Evolutionary conservation across 2,797 vertebrate species (phyloP), one percentile per base, ranked within the genome.

Genomic region (Danio albolineatus): DNA sequence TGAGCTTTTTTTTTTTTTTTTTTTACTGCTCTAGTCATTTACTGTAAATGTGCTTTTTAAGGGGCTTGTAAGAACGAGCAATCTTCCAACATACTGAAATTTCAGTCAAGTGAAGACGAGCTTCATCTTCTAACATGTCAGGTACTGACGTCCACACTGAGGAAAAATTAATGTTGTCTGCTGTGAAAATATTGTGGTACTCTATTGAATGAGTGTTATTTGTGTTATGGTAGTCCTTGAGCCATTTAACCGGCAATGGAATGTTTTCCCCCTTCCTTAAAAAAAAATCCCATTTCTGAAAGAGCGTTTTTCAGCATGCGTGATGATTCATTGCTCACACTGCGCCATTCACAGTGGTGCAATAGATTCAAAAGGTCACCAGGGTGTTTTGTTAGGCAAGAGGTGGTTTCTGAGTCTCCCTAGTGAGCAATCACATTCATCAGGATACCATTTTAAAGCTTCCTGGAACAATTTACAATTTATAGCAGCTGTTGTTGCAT

Each of bases 381-480:
- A 5, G 65, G 49, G 74, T 66, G 72, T 60, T 70, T 76, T 77
- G 48, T 73, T 72, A 71, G 67, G 59, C 54, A 72, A 65, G 60
- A 66, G 72, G 73, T 41, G 48, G 56, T 60, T 69, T 64, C 60
- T 60, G 53, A 17, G 61, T 48, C 66, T 41, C 54, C 39, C 73
- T 51, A 1, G 43, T 57, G 60, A 66, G 65, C 70, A 73, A 73
- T 66, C 73, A 36, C 71, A 61, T 78, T 57, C 62, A 72, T 57
- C 78, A 41, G 48, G 61, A 72, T 57, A 39, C 67, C 65, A 39
- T 80, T 76, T 79, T 79, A 59, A 53, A 61, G 43, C 73, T 73
- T 78, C 59, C 77, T 64, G 82, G 72, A 80, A 59, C 73, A 17
- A 54, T 70, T 78, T 60, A 21, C 65, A 39, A 59, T 79, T 79